These are phyloP conservation scores for Eupsilia transversa DNA, from an alignment of 2,888 invertebrate genomes.

Conservation along the genomic window DNA sequence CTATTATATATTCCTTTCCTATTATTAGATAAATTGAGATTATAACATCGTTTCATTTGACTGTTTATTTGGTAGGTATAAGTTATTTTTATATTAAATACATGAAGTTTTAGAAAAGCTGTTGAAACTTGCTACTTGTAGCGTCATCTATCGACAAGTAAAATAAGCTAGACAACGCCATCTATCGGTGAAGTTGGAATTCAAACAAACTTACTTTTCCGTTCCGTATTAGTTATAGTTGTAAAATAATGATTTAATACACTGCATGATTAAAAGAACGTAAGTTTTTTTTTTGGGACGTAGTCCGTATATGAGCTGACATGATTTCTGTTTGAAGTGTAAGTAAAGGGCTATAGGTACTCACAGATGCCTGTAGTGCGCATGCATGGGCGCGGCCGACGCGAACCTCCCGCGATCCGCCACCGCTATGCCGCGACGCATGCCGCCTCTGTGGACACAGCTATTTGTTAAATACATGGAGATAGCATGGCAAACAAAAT, in stretches of 20 bases:
- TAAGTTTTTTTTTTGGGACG: no score
- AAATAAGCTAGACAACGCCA: neutral
- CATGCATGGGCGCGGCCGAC: slow-evolving; percentile 79
- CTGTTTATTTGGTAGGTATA: neutral
- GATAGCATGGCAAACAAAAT: neutral
- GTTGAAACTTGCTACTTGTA: neutral
- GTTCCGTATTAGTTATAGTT: neutral
- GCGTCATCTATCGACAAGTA: slow-evolving; percentile 2
- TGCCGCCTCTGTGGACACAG: slow-evolving; percentile 73
- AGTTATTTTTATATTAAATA: no score
- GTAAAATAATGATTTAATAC: neutral
- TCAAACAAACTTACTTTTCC: neutral
- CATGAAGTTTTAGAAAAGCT: neutral
- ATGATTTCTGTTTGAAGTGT: neutral
- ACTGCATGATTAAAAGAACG: neutral
- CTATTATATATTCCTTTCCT: no score
- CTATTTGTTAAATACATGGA: neutral
- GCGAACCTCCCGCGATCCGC: slow-evolving; percentile 86
- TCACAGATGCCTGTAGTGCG: slow-evolving; percentile 86
- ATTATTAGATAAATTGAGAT: neutral
- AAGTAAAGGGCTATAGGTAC: slow-evolving; percentile 65
- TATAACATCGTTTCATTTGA: neutral
- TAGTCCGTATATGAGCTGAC: neutral
- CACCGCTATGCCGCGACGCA: slow-evolving; percentile 77
- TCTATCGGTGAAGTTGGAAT: neutral